Conservation (phyloP, 92 coral and sea anemone genomes). For the Epizoanthus ramosus region DNA sequence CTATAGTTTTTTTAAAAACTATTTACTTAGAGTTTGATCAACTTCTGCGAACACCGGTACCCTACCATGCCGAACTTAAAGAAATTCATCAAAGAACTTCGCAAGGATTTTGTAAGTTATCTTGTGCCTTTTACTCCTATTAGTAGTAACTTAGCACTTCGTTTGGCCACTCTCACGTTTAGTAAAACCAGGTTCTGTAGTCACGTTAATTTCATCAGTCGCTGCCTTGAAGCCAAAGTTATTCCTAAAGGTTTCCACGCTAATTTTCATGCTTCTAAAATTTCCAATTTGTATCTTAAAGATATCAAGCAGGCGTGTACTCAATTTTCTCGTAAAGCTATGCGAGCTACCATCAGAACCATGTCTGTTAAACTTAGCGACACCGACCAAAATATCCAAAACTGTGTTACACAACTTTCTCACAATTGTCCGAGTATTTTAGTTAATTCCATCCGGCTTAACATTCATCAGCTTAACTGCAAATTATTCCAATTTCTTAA, state of each 20-base stretch:
- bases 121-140: not conserved
- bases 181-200: conserved; percentile 20
- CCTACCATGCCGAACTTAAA: not conserved
- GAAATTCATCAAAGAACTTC: conserved; percentile 4
- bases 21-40: not conserved
- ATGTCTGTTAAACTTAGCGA: conserved; percentile 33
- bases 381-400: conserved; percentile 12
- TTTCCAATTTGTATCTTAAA: not conserved
- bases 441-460: conserved; percentile 11
- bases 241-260: conserved; percentile 36
- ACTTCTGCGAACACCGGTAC: conserved; percentile 10
- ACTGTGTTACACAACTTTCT: conserved; percentile 3
- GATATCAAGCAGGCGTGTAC: conserved; percentile 5
- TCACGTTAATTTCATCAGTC: conserved; percentile 8
- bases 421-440: conserved; percentile 3
- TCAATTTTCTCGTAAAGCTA: conserved; percentile 8
- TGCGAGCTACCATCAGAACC: conserved; percentile 43
- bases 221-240: conserved; percentile 1
- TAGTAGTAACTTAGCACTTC: conserved; percentile 11
- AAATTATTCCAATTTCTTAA: conserved; percentile 22
- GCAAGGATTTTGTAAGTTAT: not conserved
- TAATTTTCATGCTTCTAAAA: conserved; percentile 33
- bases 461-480: conserved; percentile 24
- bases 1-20: conserved; percentile 17
- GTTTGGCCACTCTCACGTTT: conserved; percentile 12